phyloP scores from a whole-genome alignment of 2,113 vertebrate species.

The Cryptomyrus ogoouensis region DNA sequence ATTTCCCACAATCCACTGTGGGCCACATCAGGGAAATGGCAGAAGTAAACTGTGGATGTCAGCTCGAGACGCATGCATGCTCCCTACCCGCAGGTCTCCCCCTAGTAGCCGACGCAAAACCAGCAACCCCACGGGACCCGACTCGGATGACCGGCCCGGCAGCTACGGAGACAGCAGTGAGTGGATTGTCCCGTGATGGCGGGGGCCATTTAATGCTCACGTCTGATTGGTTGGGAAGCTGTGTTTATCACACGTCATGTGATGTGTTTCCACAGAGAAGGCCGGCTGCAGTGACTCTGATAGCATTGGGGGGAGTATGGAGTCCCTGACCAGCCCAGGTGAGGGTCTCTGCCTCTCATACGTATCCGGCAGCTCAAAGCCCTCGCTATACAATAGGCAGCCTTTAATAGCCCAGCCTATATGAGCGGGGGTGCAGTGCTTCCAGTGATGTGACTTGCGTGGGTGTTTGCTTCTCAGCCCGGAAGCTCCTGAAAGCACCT shows the following conservation, averaged over 20 bases:
- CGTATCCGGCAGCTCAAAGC: neutral
- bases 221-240: neutral
- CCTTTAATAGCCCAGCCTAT: neutral
- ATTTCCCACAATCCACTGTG: neutral
- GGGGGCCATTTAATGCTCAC: neutral
- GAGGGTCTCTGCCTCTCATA: neutral
- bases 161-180: constrained; percentile 48
- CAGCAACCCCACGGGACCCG: constrained; percentile 43
- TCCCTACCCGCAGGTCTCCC: constrained; percentile 25
- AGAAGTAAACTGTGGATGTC: neutral
- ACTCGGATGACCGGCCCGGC: constrained; percentile 34
- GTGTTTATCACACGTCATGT: neutral
- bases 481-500: constrained; percentile 59
- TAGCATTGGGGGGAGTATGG: constrained; percentile 69
- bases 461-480: constrained; percentile 45
- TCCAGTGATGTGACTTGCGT: neutral
- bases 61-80: neutral
- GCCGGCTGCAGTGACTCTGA: constrained; percentile 65
- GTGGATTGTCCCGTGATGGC: neutral
- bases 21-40: neutral
- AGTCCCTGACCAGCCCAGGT: constrained; percentile 84
- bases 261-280: constrained; percentile 43
- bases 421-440: neutral
- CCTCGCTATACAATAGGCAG: too few relatives aligned
- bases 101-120: constrained; percentile 44